These are phyloP conservation scores for Rhagoletis pomonella DNA, from an alignment of 1,140 invertebrate genomes.

Conservation along the genomic window DNA sequence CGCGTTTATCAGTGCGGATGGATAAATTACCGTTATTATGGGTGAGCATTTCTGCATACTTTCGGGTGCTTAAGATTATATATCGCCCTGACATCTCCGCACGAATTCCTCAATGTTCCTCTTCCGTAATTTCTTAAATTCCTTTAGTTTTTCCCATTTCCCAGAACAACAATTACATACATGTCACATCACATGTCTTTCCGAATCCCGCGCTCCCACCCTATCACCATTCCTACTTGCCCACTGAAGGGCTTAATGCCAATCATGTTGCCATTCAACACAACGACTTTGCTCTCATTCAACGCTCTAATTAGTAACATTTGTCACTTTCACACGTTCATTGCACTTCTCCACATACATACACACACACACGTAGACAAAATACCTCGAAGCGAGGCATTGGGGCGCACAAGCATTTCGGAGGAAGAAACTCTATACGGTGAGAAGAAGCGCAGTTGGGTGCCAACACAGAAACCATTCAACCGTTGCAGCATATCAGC, in stretches of 20 bases:
- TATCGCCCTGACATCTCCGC: too few relatives aligned
- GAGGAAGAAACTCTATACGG: not conserved
- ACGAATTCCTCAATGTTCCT: not conserved
- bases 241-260: slow-evolving; percentile 14
- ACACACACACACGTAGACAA: not conserved
- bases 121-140: slow-evolving; percentile 13
- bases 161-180: slow-evolving; percentile 1
- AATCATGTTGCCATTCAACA: slow-evolving; percentile 50
- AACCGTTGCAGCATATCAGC: slow-evolving; percentile 30
- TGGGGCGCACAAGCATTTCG: not conserved
- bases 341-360: slow-evolving; percentile 15
- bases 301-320: slow-evolving; percentile 50
- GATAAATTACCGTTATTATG: too few relatives aligned
- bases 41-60: too few relatives aligned
- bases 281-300: slow-evolving; percentile 46
- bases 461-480: slow-evolving; percentile 15
- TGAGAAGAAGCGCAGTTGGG: not conserved
- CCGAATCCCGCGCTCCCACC: not conserved
- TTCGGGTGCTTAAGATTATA: too few relatives aligned
- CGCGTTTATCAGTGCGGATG: too few relatives aligned
- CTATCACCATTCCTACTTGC: too few relatives aligned
- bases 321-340: slow-evolving; percentile 52
- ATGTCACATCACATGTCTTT: slow-evolving; percentile 16
- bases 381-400: not conserved
- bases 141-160: not conserved